Conservation (phyloP, 2,797 vertebrate species). For the Odontamblyopus rebecca region DNA sequence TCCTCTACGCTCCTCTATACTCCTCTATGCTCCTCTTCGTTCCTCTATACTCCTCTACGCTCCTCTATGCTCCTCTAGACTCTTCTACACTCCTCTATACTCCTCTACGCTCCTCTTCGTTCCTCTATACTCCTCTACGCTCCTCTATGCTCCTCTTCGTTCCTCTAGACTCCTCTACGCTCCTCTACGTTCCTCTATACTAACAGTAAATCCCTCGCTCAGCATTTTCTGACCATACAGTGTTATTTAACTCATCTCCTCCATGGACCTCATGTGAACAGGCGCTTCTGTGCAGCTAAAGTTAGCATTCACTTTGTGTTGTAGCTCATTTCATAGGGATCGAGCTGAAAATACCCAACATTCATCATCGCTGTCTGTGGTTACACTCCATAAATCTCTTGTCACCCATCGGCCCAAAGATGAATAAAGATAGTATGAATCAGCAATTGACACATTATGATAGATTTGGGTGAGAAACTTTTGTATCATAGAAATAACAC, state of each 20-base stretch:
- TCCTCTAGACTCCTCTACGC: too few relatives aligned
- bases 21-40: too few relatives aligned
- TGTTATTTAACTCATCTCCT: background rate
- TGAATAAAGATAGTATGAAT: slow-evolving; percentile 9
- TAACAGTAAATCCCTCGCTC: too few relatives aligned
- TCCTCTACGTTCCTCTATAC: too few relatives aligned
- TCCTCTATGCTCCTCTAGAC: too few relatives aligned
- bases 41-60: too few relatives aligned
- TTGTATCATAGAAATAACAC: slow-evolving; percentile 1
- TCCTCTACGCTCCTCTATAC: too few relatives aligned
- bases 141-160: too few relatives aligned
- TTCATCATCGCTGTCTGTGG: slow-evolving; percentile 14
- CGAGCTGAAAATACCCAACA: slow-evolving; percentile 7
- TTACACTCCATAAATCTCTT: slow-evolving; percentile 17
- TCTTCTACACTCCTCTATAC: too few relatives aligned
- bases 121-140: too few relatives aligned
- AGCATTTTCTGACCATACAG: background rate
- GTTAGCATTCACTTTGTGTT: background rate
- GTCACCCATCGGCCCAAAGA: slow-evolving; percentile 5
- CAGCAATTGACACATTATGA: slow-evolving; percentile 8
- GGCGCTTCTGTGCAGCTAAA: background rate
- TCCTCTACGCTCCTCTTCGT: too few relatives aligned
- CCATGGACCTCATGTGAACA: background rate
- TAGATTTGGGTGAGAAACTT: slow-evolving; percentile 1
- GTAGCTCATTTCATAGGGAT: slow-evolving; percentile 9